phyloP scores from a whole-genome alignment of 2,797 vertebrate species.

The Cyclopterus lumpus region DNA sequence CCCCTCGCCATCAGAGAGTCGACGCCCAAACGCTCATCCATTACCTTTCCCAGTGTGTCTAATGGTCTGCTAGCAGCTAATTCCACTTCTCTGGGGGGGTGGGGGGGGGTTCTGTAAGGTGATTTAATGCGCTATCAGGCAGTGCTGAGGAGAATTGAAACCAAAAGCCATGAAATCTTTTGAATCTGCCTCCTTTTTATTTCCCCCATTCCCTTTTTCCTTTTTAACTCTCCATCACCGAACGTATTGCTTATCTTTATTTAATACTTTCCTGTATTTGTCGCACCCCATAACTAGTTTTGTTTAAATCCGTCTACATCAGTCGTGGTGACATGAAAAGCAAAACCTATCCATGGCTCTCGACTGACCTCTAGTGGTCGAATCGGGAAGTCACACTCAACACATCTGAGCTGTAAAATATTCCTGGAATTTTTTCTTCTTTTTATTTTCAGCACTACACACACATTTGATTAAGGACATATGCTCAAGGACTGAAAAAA shows the following conservation, averaged over 20 bases:
- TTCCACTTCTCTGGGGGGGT: slow-evolving; percentile 30
- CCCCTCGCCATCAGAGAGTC: background rate
- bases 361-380: slow-evolving; percentile 57
- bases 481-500: background rate
- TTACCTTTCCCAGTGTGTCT: slow-evolving; percentile 37
- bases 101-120: slow-evolving; percentile 27
- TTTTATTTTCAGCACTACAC: background rate
- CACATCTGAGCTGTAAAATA: background rate
- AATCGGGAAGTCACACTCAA: background rate
- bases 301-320: slow-evolving; percentile 1
- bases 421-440: background rate
- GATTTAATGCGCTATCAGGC: slow-evolving; percentile 45
- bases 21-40: slow-evolving; percentile 26
- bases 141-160: slow-evolving; percentile 27
- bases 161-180: slow-evolving; percentile 48
- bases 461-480: slow-evolving; percentile 4
- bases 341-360: slow-evolving; percentile 32
- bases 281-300: background rate
- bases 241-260: slow-evolving; percentile 1
- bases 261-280: background rate
- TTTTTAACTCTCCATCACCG: background rate
- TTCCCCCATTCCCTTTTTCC: background rate
- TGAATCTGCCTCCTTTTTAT: slow-evolving; percentile 15
- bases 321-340: background rate
- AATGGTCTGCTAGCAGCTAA: slow-evolving; percentile 44